Percentiles rank a stretch among this genome's conserved stretches.
Conservation (phyloP, 2,113 vertebrate species). For the Mionectes macconnelli region DNA sequence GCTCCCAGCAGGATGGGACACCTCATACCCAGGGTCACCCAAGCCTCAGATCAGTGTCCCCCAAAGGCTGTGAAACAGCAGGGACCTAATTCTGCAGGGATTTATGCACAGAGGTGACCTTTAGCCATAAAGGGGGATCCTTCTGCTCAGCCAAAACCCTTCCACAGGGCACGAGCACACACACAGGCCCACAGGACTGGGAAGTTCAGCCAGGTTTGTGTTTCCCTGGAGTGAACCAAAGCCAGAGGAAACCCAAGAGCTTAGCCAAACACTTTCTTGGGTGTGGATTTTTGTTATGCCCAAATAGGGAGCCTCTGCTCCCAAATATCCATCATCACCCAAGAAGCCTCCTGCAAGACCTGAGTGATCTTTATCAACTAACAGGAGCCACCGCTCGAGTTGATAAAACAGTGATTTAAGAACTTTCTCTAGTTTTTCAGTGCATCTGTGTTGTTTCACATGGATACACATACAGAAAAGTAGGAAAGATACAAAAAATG, state of each 20-base stretch:
- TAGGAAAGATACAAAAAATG: not conserved
- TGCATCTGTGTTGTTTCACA: not conserved
- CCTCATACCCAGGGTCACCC: rapidly evolving
- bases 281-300: not conserved
- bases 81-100: not conserved
- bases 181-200: rapidly evolving
- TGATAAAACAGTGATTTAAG: rapidly evolving
- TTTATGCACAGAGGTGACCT: not conserved
- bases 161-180: rapidly evolving
- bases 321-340: rapidly evolving
- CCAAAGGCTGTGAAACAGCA: not conserved
- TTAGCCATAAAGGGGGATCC: not conserved
- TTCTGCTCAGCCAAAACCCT: not conserved
- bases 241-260: not conserved
- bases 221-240: not conserved
- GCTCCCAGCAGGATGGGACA: not conserved
- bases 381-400: not conserved
- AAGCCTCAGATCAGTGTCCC: not conserved
- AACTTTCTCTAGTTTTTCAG: not conserved
- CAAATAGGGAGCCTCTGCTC: not conserved
- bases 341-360: not conserved
- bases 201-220: not conserved
- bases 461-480: not conserved
- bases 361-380: not conserved
- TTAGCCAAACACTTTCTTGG: not conserved